These are phyloP conservation scores for Origma solitaria DNA, from an alignment of 2,113 vertebrate species.

Conservation along the genomic window DNA sequence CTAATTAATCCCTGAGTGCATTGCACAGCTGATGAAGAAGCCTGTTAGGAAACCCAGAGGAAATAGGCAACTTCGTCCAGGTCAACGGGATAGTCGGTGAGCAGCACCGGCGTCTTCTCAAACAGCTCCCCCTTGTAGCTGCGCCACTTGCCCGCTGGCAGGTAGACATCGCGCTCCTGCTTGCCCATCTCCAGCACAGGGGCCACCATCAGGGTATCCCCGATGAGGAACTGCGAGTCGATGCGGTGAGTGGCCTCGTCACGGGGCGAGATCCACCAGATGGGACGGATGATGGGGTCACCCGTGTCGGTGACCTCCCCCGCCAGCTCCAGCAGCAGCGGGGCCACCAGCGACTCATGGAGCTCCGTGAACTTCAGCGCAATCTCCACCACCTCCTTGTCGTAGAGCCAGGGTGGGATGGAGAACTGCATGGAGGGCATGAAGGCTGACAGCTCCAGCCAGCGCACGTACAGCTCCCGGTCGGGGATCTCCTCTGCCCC, in stretches of 20 bases:
- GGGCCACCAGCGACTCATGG: conserved; percentile 88
- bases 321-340: conserved; percentile 87
- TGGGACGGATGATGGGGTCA: conserved; percentile 92
- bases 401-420: conserved; percentile 91
- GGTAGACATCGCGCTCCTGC: conserved; percentile 92
- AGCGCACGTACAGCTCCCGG: conserved; percentile 93
- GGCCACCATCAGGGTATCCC: conserved; percentile 94
- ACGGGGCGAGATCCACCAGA: conserved; percentile 94
- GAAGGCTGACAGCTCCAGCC: conserved; percentile 94
- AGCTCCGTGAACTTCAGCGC: conserved; percentile 88
- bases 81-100: background rate
- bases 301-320: conserved; percentile 88
- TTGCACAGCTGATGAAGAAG: background rate
- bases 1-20: background rate
- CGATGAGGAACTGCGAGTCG: conserved; percentile 96
- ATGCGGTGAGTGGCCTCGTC: conserved; percentile 87
- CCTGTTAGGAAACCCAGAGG: conserved; percentile 69
- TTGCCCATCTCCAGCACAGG: conserved; percentile 93
- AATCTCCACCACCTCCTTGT: conserved; percentile 88
- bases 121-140: conserved; percentile 96
- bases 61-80: conserved; percentile 90
- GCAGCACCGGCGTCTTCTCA: conserved; percentile 80
- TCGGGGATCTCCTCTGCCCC: conserved; percentile 72
- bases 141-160: conserved; percentile 89
- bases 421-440: conserved; percentile 99